Percentiles rank a stretch among this genome's conserved stretches.
These are phyloP conservation scores for Chaetoderma sp. DNA, from an alignment of 2,888 invertebrate species.

Conservation along the genomic window DNA sequence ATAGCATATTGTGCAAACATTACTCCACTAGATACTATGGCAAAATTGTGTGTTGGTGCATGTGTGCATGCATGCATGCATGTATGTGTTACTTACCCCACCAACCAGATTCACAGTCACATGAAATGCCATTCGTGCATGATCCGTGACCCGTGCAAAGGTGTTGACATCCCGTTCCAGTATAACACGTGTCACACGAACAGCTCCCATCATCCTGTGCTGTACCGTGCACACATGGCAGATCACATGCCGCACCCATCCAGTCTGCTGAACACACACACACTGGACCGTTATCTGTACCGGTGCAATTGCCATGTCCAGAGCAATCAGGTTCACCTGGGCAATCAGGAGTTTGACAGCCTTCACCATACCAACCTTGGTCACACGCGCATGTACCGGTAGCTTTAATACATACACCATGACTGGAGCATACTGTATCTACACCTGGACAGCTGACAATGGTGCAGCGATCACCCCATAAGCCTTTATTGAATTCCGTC, in stretches of 20 bases:
- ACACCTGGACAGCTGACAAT: constrained; percentile 25
- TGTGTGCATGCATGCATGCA: too few relatives aligned
- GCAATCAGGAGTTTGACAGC: constrained; percentile 45
- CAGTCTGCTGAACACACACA: constrained; percentile 36
- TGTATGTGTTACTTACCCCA: constrained; percentile 58
- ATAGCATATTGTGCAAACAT: too few relatives aligned
- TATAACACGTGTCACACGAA: constrained; percentile 39
- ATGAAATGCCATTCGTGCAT: constrained; percentile 40
- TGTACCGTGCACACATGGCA: constrained; percentile 39
- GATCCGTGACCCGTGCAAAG: constrained; percentile 38
- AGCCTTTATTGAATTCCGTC: constrained; percentile 26
- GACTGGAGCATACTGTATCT: constrained; percentile 8
- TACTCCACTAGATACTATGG: too few relatives aligned
- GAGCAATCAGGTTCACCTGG: constrained; percentile 38
- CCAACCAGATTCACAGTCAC: constrained; percentile 46
- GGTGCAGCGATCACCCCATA: constrained; percentile 24
- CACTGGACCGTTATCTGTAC: constrained; percentile 11
- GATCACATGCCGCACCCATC: constrained; percentile 47
- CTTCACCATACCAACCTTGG: constrained; percentile 46
- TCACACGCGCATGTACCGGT: constrained; percentile 40
- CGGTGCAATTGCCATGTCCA: constrained; percentile 16
- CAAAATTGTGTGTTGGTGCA: too few relatives aligned
- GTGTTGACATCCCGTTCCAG: constrained; percentile 39
- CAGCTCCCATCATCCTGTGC: constrained; percentile 34
- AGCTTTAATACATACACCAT: constrained; percentile 31